A percentile compares a stretch with the other conserved stretches of the same genome.
phyloP scores from a whole-genome alignment of 1,140 invertebrate species.

The Drosophila navojoa region DNA sequence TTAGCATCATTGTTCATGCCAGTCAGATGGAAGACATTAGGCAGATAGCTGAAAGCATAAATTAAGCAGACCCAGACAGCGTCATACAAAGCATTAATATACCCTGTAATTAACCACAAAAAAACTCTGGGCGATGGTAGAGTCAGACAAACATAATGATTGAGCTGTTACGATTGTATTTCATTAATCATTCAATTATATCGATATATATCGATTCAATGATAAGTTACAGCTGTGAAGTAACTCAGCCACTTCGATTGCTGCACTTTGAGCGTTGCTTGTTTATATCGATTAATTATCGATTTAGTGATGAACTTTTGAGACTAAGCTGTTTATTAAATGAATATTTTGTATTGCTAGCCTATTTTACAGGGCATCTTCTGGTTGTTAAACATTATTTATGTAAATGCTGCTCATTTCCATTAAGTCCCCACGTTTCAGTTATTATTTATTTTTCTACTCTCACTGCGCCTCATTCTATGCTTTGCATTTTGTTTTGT shows the following conservation, averaged over 20 bases:
- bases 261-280: too few species aligned
- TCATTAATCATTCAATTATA: too few species aligned
- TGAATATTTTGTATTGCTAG: background rate
- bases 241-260: too few species aligned
- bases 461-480: slow-evolving; percentile 14
- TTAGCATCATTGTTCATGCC: slow-evolving; percentile 50
- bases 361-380: background rate
- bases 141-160: background rate
- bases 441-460: slow-evolving; percentile 59
- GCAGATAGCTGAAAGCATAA: slow-evolving; percentile 60
- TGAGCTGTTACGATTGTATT: background rate
- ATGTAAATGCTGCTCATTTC: background rate
- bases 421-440: slow-evolving; percentile 32
- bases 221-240: too few species aligned
- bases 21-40: slow-evolving; percentile 53
- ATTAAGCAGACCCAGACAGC: slow-evolving; percentile 40
- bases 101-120: slow-evolving; percentile 1
- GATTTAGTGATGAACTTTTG: too few species aligned
- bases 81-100: slow-evolving; percentile 5
- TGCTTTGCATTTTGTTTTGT: slow-evolving; percentile 3
- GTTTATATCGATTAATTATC: too few species aligned
- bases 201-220: too few species aligned
- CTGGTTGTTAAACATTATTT: background rate
- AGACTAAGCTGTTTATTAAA: too few species aligned
- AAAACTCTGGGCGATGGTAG: background rate